Percentiles rank a stretch among this genome's conserved stretches.
These are phyloP conservation scores for Clarias pachynema DNA, from an alignment of 2,797 vertebrate species.

Conservation along the genomic window DNA sequence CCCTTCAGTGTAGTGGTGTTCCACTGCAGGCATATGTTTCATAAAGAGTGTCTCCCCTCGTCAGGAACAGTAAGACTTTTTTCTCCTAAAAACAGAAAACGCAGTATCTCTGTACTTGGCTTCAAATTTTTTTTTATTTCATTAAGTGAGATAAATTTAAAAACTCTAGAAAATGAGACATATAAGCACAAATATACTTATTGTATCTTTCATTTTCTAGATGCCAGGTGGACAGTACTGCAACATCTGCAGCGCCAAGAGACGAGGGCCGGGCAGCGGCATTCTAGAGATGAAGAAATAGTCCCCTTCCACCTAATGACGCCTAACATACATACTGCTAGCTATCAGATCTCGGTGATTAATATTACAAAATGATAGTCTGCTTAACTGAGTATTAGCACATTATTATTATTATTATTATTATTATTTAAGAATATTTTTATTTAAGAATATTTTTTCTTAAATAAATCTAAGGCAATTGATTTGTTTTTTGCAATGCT, in stretches of 20 bases:
- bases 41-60: conserved; percentile 92
- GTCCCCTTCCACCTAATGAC: neutral
- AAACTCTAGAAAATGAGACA: neutral
- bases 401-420: neutral
- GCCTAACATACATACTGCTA: neutral
- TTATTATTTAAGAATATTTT: neutral
- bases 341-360: neutral
- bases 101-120: neutral
- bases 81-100: neutral
- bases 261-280: conserved; percentile 86
- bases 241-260: conserved; percentile 97
- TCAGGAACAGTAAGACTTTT: conserved; percentile 82
- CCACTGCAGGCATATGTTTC: conserved; percentile 98
- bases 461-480: no score
- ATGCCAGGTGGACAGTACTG: conserved; percentile 87
- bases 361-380: neutral
- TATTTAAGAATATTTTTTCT: neutral
- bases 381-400: neutral
- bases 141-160: no score
- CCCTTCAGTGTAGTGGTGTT: conserved; percentile 90
- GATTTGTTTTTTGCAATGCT: neutral
- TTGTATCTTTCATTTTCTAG: conserved; percentile 67
- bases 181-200: neutral
- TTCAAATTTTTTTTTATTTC: neutral
- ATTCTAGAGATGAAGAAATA: conserved; percentile 92